phyloP scores from a whole-genome alignment of 2,113 vertebrate genomes.

The Otolemur garnettii region DNA sequence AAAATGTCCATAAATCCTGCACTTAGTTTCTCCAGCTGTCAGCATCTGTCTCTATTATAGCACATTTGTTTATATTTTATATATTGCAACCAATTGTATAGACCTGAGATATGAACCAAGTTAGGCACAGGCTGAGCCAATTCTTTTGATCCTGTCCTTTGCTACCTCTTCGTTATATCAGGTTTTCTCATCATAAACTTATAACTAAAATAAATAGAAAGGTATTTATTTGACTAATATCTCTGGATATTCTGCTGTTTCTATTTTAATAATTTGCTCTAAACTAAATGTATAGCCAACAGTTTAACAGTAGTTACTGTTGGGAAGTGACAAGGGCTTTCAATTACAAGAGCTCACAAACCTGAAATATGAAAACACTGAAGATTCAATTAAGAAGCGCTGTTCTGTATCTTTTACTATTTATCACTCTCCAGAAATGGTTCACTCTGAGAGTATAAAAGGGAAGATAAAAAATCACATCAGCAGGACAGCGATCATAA shows the following conservation, averaged over 20 bases:
- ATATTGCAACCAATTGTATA: background rate
- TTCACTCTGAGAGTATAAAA: slow-evolving; percentile 24
- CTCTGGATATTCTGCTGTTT: background rate
- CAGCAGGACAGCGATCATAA: slow-evolving; percentile 32
- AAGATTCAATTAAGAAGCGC: background rate
- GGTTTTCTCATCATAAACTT: background rate
- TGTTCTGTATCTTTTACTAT: background rate
- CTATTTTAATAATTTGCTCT: slow-evolving; percentile 6
- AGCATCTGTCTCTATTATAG: background rate
- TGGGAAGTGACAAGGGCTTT: background rate
- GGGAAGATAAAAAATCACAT: background rate
- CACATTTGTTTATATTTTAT: background rate
- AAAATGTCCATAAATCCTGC: background rate
- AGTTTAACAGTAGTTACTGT: background rate
- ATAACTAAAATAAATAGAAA: background rate
- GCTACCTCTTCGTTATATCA: background rate
- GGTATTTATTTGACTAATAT: background rate
- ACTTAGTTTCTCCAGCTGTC: background rate
- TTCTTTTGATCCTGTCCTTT: background rate
- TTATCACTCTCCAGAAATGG: background rate
- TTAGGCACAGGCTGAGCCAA: background rate
- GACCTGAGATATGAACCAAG: background rate
- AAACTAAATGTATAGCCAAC: background rate
- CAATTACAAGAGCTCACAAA: slow-evolving; percentile 3
- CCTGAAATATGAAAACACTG: background rate